Evolutionary conservation across 2,113 vertebrate species (phyloP).

Genomic region (Neolamprologus sp.): DNA sequence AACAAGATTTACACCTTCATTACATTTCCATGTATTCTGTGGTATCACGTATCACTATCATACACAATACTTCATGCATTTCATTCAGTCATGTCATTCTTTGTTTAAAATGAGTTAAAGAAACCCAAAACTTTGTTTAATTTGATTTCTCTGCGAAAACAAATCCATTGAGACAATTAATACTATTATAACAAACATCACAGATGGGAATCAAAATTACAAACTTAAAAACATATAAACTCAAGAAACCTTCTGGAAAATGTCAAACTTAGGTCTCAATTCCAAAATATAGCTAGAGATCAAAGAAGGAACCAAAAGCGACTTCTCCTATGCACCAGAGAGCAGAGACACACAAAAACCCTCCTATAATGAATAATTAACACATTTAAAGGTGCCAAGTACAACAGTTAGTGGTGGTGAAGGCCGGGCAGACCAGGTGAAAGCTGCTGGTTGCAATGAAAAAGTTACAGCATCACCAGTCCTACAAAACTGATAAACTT

Average conservation of each 20-base stretch:
- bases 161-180: neutral
- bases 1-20: neutral
- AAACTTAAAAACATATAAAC: neutral
- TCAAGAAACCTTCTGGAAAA: neutral
- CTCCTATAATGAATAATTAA: slow-evolving; percentile 38
- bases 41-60: neutral
- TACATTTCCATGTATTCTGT: neutral
- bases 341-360: neutral
- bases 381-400: slow-evolving; percentile 6
- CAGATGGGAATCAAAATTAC: neutral
- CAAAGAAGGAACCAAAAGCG: neutral
- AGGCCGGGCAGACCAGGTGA: neutral
- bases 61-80: neutral
- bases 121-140: neutral
- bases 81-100: neutral
- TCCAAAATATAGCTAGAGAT: neutral
- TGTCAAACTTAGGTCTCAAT: neutral
- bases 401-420: neutral
- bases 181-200: neutral
- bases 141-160: neutral
- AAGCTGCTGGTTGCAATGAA: neutral
- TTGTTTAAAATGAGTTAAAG: neutral
- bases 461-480: neutral
- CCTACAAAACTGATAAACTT: neutral
- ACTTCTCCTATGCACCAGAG: neutral